Percentiles rank a stretch among this genome's conserved stretches.
These are phyloP conservation scores for Danio tinwini DNA, from an alignment of 2,797 vertebrate species.

Conservation along the genomic window DNA sequence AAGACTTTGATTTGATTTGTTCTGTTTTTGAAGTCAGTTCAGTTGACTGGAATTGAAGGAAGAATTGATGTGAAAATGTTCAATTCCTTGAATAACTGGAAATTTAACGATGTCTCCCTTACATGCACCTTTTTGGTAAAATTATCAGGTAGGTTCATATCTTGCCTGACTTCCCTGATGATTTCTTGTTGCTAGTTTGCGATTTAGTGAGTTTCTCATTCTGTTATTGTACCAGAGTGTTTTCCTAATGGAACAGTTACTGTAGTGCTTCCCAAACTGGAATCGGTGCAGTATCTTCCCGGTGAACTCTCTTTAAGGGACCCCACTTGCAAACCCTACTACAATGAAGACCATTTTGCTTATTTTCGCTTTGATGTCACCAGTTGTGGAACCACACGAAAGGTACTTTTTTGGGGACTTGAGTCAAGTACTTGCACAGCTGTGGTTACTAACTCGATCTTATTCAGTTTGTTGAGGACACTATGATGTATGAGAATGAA, in stretches of 20 bases:
- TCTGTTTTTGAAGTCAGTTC: conserved; percentile 10
- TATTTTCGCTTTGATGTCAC: conserved; percentile 25
- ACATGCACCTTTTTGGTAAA: conserved; percentile 16
- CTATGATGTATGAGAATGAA: conserved; percentile 37
- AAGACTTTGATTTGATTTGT: neutral
- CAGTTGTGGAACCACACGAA: conserved; percentile 43
- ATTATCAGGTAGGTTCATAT: conserved; percentile 14
- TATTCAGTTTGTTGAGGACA: conserved; percentile 32
- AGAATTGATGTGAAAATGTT: conserved; percentile 24
- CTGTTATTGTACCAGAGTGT: conserved; percentile 21
- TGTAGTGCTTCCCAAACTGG: conserved; percentile 40
- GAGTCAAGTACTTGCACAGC: neutral
- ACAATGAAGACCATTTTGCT: conserved; percentile 18
- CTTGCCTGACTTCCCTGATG: neutral
- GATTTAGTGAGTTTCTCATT: neutral
- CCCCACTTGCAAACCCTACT: conserved; percentile 7
- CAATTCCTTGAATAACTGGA: conserved; percentile 10
- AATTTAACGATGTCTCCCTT: neutral
- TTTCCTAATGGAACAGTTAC: conserved; percentile 37
- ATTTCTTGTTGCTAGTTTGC: neutral
- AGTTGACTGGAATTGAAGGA: neutral
- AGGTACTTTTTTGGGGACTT: neutral
- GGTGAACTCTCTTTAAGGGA: conserved; percentile 27
- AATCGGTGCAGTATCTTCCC: neutral
- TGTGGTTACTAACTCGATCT: neutral